phyloP scores from a whole-genome alignment of 2,113 vertebrate species.

The Nycticebus coucang region DNA sequence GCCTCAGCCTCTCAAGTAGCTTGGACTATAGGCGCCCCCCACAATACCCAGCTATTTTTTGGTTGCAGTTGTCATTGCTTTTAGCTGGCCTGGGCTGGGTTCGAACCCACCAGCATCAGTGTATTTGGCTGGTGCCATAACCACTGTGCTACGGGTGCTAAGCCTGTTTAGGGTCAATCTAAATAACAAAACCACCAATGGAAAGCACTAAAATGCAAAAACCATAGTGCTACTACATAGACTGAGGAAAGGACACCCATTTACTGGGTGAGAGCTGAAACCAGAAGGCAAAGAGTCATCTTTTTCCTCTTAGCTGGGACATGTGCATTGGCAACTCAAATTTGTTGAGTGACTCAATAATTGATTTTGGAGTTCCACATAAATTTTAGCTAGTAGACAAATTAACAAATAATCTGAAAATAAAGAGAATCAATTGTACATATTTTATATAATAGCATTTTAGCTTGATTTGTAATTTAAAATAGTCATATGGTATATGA shows the following conservation, averaged over 20 bases:
- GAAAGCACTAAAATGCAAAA: background rate
- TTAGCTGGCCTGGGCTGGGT: no score
- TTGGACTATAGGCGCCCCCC: no score
- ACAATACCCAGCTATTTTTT: no score
- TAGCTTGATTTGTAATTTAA: background rate
- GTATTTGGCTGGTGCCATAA: no score
- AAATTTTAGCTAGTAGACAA: background rate
- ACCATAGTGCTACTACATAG: background rate
- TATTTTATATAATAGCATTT: background rate
- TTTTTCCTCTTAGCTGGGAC: background rate
- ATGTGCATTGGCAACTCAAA: accelerated
- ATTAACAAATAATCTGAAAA: background rate
- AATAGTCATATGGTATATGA: background rate
- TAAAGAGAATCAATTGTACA: background rate
- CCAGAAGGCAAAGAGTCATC: accelerated
- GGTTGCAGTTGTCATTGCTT: no score
- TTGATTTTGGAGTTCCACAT: background rate
- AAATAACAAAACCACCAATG: background rate
- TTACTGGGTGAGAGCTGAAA: background rate
- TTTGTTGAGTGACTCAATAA: background rate
- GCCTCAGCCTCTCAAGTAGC: no score
- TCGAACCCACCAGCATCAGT: no score
- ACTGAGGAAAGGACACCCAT: background rate
- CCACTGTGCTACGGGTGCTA: no score
- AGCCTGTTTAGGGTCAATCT: background rate